Evolutionary conservation across 2,113 vertebrate genomes (phyloP).

Genomic region (Salvelinus alpinus): DNA sequence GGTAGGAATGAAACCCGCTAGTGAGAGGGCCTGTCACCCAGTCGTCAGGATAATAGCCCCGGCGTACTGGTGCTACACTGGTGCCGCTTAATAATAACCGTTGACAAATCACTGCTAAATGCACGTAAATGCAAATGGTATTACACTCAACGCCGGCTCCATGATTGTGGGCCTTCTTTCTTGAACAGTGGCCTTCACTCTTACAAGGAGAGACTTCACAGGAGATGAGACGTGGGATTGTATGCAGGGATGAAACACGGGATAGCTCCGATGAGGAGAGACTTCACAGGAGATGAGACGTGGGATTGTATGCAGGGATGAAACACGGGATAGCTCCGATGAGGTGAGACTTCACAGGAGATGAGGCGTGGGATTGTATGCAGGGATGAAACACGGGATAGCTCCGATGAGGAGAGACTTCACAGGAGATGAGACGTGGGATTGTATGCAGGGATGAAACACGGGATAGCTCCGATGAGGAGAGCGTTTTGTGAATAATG

Average conservation of each 20-base stretch:
- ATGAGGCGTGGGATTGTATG: background rate
- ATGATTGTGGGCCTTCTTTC: background rate
- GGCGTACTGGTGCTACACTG: background rate
- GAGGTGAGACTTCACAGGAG: background rate
- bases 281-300: background rate
- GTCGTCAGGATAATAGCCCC: background rate
- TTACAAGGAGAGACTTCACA: background rate
- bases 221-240: background rate
- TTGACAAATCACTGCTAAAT: conserved; percentile 2
- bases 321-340: background rate
- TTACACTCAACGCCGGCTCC: conserved; percentile 7
- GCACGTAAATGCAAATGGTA: background rate
- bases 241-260: no score
- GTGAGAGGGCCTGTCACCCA: background rate
- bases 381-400: background rate
- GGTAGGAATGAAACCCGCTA: background rate
- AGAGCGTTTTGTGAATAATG: background rate
- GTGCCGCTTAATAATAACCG: background rate
- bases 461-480: background rate
- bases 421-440: background rate
- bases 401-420: background rate
- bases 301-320: background rate
- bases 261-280: background rate
- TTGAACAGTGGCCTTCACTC: no score
- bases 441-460: background rate